Evolutionary conservation across 1,140 invertebrate genomes (phyloP).

Genomic region (Platorchestia sp.): DNA sequence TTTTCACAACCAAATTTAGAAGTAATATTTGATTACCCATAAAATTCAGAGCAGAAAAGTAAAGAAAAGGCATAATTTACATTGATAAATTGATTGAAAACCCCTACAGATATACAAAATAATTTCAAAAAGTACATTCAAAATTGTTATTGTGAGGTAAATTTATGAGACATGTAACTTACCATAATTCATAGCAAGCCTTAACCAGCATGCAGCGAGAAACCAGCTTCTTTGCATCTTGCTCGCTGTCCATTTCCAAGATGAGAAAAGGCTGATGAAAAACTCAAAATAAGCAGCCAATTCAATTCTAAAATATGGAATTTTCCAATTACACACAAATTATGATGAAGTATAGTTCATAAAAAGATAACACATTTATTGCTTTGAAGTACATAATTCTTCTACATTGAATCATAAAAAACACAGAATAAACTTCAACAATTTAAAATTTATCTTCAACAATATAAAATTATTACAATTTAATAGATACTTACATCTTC

Average conservation of each 20-base stretch:
- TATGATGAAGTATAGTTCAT: background rate
- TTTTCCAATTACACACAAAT: background rate
- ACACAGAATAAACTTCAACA: background rate
- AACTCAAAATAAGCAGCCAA: background rate
- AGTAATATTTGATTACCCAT: too few species aligned
- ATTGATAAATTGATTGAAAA: too few species aligned
- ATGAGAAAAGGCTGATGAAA: slow-evolving; percentile 63
- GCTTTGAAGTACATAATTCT: background rate
- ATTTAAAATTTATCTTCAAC: background rate
- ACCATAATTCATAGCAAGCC: slow-evolving; percentile 65
- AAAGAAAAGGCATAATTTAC: too few species aligned
- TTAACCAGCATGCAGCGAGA: slow-evolving; percentile 63
- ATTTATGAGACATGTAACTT: too few species aligned
- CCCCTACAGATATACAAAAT: too few species aligned
- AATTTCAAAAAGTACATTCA: too few species aligned
- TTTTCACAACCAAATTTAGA: too few species aligned
- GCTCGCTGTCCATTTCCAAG: slow-evolving; percentile 61
- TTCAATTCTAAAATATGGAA: background rate
- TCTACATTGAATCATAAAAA: background rate
- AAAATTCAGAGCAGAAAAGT: too few species aligned
- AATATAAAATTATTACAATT: background rate
- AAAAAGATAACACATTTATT: too few species aligned
- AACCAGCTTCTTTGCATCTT: slow-evolving; percentile 63
- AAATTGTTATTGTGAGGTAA: too few species aligned
- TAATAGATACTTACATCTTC: slow-evolving; percentile 63